Evolutionary conservation across 2,113 vertebrate genomes (phyloP).

Genomic region (Lonchura striata): DNA sequence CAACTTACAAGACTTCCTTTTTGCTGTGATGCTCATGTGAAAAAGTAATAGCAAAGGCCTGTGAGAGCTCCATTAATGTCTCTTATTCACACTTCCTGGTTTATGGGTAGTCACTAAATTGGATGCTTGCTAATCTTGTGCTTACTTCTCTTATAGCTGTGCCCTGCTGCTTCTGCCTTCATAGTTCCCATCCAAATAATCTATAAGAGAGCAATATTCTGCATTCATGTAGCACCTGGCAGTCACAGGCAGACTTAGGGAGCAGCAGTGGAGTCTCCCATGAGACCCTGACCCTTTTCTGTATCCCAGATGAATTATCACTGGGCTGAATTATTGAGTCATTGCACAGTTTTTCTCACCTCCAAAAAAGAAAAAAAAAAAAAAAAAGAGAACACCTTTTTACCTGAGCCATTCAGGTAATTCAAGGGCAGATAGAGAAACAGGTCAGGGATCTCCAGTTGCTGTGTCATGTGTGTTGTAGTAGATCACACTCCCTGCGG

Average conservation of each 20-base stretch:
- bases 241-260: background rate
- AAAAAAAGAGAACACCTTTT: background rate
- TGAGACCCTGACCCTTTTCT: background rate
- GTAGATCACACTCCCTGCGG: background rate
- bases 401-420: background rate
- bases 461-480: background rate
- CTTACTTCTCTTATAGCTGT: background rate
- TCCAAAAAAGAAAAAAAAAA: background rate
- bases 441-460: background rate
- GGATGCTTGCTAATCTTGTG: background rate
- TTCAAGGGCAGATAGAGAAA: background rate
- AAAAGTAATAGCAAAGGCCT: background rate
- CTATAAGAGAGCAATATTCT: background rate
- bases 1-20: background rate
- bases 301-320: background rate
- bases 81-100: background rate
- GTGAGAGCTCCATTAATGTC: background rate
- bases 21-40: background rate
- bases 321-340: background rate
- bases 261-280: background rate
- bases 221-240: background rate
- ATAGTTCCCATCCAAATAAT: background rate
- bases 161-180: background rate
- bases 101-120: background rate
- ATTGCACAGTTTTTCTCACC: background rate